Conservation (phyloP, 2,113 vertebrate species). For the Bucco capensis region DNA sequence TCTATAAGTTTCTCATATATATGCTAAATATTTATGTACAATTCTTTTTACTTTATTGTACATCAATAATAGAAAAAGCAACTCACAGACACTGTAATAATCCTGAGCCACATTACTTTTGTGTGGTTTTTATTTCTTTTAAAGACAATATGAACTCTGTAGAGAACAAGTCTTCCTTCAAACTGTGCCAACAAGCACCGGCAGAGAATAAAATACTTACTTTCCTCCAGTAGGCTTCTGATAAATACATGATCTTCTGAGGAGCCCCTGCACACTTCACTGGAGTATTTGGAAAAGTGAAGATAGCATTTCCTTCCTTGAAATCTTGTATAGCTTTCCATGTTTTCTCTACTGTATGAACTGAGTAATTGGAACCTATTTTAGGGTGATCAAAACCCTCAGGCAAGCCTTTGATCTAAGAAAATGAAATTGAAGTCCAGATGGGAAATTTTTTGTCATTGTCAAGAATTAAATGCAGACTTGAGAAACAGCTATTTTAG, state of each 20-base stretch:
- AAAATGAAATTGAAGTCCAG: constrained; percentile 29
- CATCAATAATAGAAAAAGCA: background rate
- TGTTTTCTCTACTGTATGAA: constrained; percentile 89
- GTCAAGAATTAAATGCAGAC: constrained; percentile 58
- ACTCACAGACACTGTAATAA: background rate
- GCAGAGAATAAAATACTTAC: constrained; percentile 60
- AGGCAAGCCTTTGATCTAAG: constrained; percentile 92
- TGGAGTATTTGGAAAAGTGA: constrained; percentile 91
- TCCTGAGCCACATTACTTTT: background rate
- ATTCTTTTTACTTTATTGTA: background rate
- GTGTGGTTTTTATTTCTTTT: background rate
- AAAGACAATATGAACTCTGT: background rate
- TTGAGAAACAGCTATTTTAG: constrained; percentile 68
- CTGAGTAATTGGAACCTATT: constrained; percentile 95
- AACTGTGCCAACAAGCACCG: background rate
- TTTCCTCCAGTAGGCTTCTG: constrained; percentile 89
- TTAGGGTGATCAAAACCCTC: constrained; percentile 88
- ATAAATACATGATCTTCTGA: constrained; percentile 98
- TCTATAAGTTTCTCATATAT: background rate
- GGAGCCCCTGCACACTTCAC: constrained; percentile 95
- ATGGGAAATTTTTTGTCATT: background rate
- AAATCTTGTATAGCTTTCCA: constrained; percentile 92
- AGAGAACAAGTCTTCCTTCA: background rate
- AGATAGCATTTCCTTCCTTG: constrained; percentile 91
- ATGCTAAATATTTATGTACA: background rate